phyloP scores from a whole-genome alignment of 2,113 vertebrate species.

The Chamaea fasciata region DNA sequence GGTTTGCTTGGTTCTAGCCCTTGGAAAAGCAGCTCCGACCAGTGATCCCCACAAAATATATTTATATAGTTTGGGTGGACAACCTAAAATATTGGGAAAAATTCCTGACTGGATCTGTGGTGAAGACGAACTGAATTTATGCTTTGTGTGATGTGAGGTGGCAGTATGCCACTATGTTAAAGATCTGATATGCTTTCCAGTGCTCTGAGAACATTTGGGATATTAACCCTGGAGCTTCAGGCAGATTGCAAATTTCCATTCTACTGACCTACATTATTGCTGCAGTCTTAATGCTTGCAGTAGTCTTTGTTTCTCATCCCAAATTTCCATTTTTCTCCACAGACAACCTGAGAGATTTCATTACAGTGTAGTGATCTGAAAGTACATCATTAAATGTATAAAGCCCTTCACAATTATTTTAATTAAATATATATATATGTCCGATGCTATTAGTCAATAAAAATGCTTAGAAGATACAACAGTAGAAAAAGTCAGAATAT shows the following conservation, averaged over 20 bases:
- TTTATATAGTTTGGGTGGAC: neutral
- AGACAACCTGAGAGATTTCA: neutral
- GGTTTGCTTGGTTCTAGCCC: neutral
- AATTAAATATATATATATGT: neutral
- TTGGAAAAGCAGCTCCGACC: neutral
- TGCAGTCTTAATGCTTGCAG: neutral
- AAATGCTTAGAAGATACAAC: neutral
- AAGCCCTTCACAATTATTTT: neutral
- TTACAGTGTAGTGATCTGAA: neutral
- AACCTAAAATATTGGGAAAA: neutral
- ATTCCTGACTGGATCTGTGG: neutral
- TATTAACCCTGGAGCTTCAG: conserved; percentile 6
- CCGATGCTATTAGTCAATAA: neutral
- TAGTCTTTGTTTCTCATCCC: neutral
- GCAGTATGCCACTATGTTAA: neutral
- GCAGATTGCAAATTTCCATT: neutral
- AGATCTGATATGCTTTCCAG: neutral
- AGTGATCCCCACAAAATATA: neutral
- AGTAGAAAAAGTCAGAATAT: neutral
- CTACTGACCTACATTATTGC: neutral
- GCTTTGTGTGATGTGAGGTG: conserved; percentile 39
- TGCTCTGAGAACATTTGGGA: neutral
- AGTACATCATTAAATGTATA: neutral
- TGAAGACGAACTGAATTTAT: neutral
- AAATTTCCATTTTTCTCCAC: neutral